These are phyloP conservation scores for Proales similis DNA, from an alignment of 1,140 invertebrate species.

Conservation along the genomic window DNA sequence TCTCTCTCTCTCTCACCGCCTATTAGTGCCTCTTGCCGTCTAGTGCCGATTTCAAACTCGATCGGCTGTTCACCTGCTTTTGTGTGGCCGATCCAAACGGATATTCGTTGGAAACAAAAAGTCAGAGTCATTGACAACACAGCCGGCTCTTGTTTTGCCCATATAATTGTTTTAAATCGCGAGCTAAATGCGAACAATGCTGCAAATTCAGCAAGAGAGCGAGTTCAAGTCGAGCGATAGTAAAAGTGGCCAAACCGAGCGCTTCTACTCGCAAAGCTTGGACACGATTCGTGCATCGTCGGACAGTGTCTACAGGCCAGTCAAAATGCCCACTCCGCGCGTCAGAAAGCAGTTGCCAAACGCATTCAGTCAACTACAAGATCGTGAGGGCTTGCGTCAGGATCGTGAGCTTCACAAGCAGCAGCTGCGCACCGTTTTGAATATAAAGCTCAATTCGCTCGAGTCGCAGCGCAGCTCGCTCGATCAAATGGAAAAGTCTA, in stretches of 20 bases:
- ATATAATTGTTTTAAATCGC: background rate
- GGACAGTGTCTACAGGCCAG: constrained; percentile 5
- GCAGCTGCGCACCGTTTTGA: constrained; percentile 9
- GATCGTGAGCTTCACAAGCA: constrained; percentile 14
- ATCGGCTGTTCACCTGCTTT: constrained; percentile 31
- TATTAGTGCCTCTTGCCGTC: background rate
- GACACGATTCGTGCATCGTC: background rate
- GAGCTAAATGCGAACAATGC: background rate
- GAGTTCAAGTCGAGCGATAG: too few relatives aligned
- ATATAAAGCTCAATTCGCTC: background rate
- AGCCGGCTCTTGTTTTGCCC: constrained; percentile 4
- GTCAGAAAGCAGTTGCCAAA: constrained; percentile 6
- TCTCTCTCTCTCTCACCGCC: too few relatives aligned
- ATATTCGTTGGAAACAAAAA: background rate
- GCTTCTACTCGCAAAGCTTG: background rate
- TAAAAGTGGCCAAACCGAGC: too few relatives aligned
- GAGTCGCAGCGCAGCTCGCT: constrained; percentile 7
- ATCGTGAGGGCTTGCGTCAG: background rate
- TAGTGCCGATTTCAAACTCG: background rate
- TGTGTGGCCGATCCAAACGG: background rate
- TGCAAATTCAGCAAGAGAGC: too few relatives aligned
- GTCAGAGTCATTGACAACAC: constrained; percentile 35
- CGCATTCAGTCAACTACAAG: constrained; percentile 6
- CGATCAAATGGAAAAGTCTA: constrained; percentile 20
- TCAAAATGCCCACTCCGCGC: background rate